Base-by-base conservation (phyloP, 2,113 vertebrate genomes). In the Prolemur simus region DNA sequence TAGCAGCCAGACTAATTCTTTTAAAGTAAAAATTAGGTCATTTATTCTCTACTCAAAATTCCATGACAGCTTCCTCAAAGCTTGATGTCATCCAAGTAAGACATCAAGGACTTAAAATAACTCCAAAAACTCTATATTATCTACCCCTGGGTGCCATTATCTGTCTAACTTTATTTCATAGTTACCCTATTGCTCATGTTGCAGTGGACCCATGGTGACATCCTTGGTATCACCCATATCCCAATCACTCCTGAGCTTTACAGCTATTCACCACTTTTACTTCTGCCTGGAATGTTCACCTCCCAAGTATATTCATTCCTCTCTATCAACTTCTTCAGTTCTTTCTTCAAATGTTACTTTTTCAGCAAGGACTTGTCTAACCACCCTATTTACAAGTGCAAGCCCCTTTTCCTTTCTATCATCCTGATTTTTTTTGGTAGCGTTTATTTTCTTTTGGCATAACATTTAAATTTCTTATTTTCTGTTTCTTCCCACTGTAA, bases 81-180 rank as follows among this genome's bases (percentile, higher is more conserved):
- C n/a, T n/a, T n/a, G n/a, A n/a, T n/a, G n/a, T 69, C 42, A 68
- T 10, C 4, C 13, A 29, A 27, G 2, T 34, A 13, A 42, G 7
- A 91, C 2, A 13, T 1, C 5, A 68, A 37, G 2, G 9, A 47
- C 18, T 69, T 47, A 42, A 1, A 32, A 3, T 47, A 21, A 45
- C 25, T n/a, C 10, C 20, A 4, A 14, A 37, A 68, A 47, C 37
- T 47, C 32, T 23, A 12, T n/a, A 78, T 25, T 6, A 32, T 56
- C 20, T 21, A 0, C 5, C 21, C 2, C 37, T 9, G 0, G 4
- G 4, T 6, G 4, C 49, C 8, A 17, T 45, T n/a, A 1, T 21
- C 29, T 71, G 60, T 49, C 11, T 89, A 69, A 29, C 15, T 21
- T 69, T 80, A 25, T 76, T 60, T 39, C 49, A 14, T 37, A 45